Evolutionary conservation across 2,888 invertebrate species (phyloP), one percentile per base, ranked within the genome.

Genomic region (Andrena marginata): DNA sequence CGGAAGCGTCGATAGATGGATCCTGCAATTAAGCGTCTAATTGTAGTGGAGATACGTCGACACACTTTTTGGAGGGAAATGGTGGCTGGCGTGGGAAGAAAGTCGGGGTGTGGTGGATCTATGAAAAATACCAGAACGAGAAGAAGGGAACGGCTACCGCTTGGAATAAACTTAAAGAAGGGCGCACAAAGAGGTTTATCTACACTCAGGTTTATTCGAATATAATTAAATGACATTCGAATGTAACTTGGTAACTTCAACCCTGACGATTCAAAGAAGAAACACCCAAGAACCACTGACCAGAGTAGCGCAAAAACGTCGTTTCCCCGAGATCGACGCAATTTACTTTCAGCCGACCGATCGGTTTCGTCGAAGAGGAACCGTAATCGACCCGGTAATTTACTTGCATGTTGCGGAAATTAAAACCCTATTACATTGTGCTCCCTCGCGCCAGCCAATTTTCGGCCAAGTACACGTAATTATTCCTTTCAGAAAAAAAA

Each of bases 381-480:
- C 49, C 49, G 68, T 56, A 54, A 73, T 42, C 70, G 48, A 20
- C 8, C 29, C 13, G 31, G 16, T 49, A 29, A 62, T 75, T 70
- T 62, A 69, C 62, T 70, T 63, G 35, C 70, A 51, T 35, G 62
- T 49, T 62, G n/a, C 49, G 35, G 75, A 60, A 70, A 75, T 70
- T 75, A 75, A 69, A 75, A 42, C 59, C 35, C 51, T 16, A 20
- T 4, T 42, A 1, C 23, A 69, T 62, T 23, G 20, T 13, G 29
- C 7, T 23, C n/a, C 29, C n/a, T 20, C 10, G 10, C 20, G 4
- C 48, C 23, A 29, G 6, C 6, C 26, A 42, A 76, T 56, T 68
- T 62, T 10, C 62, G 3, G 64, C n/a, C 51, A 7, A 35, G 10
- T 7, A 64, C 54, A 31, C 23, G 54, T 23, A 35, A 70, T 76